These are phyloP conservation scores for Ploceus nigricollis DNA, from an alignment of 2,113 vertebrate species.

Conservation along the genomic window DNA sequence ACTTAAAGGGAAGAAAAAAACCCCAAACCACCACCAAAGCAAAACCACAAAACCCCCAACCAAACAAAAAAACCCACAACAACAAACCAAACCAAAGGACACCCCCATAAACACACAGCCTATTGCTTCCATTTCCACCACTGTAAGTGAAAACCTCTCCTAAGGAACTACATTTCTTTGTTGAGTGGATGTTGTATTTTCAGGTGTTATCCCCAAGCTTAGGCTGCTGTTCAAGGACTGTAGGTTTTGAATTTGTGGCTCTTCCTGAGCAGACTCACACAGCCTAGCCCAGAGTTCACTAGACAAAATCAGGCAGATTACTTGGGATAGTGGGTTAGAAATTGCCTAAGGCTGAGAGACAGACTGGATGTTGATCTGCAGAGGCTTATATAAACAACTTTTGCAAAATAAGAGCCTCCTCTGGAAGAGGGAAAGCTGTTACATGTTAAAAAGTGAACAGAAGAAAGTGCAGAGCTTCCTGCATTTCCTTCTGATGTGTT, in stretches of 20 bases:
- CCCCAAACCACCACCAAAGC: not conserved
- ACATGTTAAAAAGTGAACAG: not conserved
- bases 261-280: not conserved
- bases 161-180: not conserved
- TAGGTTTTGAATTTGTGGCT: not conserved
- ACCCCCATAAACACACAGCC: not conserved
- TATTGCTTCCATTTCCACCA: not conserved
- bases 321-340: not conserved
- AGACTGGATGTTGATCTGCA: not conserved
- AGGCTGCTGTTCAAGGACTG: not conserved
- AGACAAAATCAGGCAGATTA: not conserved
- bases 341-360: not conserved
- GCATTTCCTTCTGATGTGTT: not conserved
- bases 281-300: not conserved
- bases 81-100: not conserved
- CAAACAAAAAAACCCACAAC: not conserved
- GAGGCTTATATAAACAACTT: not conserved
- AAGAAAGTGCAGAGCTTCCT: not conserved
- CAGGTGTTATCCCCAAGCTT: not conserved
- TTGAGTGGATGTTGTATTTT: not conserved
- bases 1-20: not conserved
- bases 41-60: not conserved
- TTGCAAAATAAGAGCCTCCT: not conserved
- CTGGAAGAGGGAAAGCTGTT: not conserved
- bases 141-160: not conserved